Percentiles rank a stretch among this genome's conserved stretches.
Conservation (phyloP, 2,888 invertebrate species). For the Corythucha ciliata region DNA sequence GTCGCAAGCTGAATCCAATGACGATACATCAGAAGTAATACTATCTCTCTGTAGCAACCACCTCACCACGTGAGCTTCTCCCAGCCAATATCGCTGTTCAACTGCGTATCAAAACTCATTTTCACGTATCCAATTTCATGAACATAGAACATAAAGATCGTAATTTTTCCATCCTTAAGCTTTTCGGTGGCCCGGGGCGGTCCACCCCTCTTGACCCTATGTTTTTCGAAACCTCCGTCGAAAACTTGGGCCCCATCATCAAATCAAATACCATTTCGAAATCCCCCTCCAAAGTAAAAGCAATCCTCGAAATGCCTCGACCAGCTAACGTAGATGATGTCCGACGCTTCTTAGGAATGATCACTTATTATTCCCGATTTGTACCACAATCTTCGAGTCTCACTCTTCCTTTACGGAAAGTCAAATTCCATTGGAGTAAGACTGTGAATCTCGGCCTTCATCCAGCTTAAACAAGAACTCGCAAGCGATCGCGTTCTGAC, state of each 20-base stretch:
- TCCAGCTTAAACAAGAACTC: conserved; percentile 32
- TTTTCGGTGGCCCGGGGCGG: no score
- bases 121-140: no score
- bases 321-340: conserved; percentile 22
- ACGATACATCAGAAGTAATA: no score
- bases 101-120: no score
- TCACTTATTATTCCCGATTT: conserved; percentile 18
- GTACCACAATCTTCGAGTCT: conserved; percentile 20
- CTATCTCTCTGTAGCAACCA: no score
- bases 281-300: conserved; percentile 23
- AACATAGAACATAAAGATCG: no score
- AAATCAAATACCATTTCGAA: conserved; percentile 15
- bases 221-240: conserved; percentile 11
- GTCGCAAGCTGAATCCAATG: no score
- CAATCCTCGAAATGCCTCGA: conserved; percentile 17
- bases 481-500: conserved; percentile 30
- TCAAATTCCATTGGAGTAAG: conserved; percentile 29
- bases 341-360: conserved; percentile 14
- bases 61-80: no score
- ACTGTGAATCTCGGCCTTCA: conserved; percentile 30
- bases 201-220: no score
- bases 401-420: conserved; percentile 26
- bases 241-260: conserved; percentile 16
- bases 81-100: no score
- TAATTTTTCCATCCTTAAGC: no score